phyloP scores from a whole-genome alignment of 2,797 vertebrate species.

The Scyliorhinus canicula region DNA sequence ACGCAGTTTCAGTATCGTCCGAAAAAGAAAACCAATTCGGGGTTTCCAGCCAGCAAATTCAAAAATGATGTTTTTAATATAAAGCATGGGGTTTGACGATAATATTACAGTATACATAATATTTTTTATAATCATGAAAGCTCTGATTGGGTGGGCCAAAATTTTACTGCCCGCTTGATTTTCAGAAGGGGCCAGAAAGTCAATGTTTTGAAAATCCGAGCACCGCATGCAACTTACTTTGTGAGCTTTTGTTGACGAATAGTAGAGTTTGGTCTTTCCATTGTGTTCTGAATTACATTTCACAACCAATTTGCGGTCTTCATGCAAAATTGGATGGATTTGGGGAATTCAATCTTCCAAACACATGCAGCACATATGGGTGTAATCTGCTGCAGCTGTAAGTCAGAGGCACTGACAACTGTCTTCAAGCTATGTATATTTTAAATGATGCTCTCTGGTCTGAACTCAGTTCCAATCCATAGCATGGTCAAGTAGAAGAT shows the following conservation, averaged over 20 bases:
- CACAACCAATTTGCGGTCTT: background rate
- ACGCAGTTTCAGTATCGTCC: no score
- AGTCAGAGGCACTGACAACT: background rate
- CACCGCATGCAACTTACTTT: background rate
- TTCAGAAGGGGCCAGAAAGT: background rate
- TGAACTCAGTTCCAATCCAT: background rate
- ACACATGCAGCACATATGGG: background rate
- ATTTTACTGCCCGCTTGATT: background rate
- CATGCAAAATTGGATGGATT: background rate
- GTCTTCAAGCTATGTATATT: background rate
- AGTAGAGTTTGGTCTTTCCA: background rate
- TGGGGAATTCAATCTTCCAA: background rate
- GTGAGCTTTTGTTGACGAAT: background rate
- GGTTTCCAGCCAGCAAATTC: no score
- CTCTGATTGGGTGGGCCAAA: background rate
- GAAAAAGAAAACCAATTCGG: no score
- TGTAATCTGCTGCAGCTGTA: background rate
- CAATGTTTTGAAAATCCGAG: background rate
- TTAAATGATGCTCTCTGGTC: background rate
- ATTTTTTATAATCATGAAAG: background rate
- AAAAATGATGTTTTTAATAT: no score
- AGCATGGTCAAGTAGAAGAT: background rate
- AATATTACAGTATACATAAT: no score
- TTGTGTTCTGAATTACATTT: background rate
- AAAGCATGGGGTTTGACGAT: no score